Percentiles rank a stretch among this genome's conserved stretches.
Evolutionary conservation across 2,797 vertebrate species (phyloP).

Genomic region (Apogon hyalosoma): DNA sequence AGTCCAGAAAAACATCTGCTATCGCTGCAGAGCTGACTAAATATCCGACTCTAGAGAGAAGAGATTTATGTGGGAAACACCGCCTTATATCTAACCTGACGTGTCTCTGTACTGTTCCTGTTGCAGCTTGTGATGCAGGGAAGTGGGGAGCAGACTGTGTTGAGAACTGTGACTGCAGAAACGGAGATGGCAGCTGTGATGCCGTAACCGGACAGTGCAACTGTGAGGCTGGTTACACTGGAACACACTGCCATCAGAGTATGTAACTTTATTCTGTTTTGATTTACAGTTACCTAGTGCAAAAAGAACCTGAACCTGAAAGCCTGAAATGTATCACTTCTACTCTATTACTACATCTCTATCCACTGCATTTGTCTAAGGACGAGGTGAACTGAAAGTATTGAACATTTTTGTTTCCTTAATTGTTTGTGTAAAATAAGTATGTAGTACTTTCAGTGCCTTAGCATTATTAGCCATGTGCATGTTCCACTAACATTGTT

Average conservation of each 20-base stretch:
- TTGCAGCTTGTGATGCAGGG: constrained; percentile 88
- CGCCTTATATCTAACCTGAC: not conserved
- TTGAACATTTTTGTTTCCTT: not conserved
- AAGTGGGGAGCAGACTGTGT: constrained; percentile 89
- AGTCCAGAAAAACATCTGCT: fast-evolving
- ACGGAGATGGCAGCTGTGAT: constrained; percentile 86
- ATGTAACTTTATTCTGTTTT: constrained; percentile 51
- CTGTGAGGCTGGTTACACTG: constrained; percentile 90
- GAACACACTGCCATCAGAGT: constrained; percentile 88
- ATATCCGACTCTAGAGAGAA: not conserved
- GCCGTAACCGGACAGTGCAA: constrained; percentile 85
- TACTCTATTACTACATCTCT: not conserved
- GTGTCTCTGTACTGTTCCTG: constrained; percentile 1
- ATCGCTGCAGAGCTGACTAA: not conserved
- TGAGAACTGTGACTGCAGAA: constrained; percentile 87
- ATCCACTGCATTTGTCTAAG: not conserved
- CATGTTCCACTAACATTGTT: not conserved
- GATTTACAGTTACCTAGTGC: not conserved
- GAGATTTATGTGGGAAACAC: not conserved
- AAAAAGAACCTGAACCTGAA: not conserved
- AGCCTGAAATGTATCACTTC: not conserved
- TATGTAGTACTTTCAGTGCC: not conserved
- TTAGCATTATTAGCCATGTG: not conserved
- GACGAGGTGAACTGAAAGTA: not conserved
- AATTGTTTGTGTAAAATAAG: not conserved